Evolutionary conservation across 2,888 invertebrate species (phyloP).

Genomic region (Zeuzera pyrina): DNA sequence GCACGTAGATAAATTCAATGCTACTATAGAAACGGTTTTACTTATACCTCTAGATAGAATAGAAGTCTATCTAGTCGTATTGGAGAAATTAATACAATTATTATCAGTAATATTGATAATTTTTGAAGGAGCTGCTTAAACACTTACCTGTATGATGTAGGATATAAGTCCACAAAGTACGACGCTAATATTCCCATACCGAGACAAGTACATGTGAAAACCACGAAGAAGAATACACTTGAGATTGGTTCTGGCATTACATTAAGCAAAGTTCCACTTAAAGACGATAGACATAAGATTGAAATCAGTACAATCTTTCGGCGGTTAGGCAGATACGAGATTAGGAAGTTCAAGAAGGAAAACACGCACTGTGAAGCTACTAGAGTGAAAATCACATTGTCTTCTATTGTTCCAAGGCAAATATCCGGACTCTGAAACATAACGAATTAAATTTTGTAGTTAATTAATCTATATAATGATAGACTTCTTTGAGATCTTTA

Average conservation of each 20-base stretch:
- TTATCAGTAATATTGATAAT: no score
- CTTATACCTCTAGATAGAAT: no score
- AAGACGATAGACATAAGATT: slow-evolving; percentile 63
- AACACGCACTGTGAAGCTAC: slow-evolving; percentile 77
- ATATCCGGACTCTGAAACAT: slow-evolving; percentile 38
- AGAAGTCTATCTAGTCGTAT: no score
- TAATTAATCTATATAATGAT: no score
- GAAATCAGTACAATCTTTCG: slow-evolving; percentile 66
- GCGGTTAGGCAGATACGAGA: slow-evolving; percentile 66
- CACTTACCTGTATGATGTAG: slow-evolving; percentile 53
- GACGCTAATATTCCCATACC: slow-evolving; percentile 62
- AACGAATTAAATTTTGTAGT: not conserved
- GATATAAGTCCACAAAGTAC: slow-evolving; percentile 59
- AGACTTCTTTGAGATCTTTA: no score
- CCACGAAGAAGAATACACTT: slow-evolving; percentile 51
- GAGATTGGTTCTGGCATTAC: slow-evolving; percentile 53
- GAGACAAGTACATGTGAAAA: slow-evolving; percentile 55
- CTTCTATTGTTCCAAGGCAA: slow-evolving; percentile 70
- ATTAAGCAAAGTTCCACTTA: slow-evolving; percentile 60
- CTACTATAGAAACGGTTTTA: no score
- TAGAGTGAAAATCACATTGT: slow-evolving; percentile 75
- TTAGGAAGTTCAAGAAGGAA: slow-evolving; percentile 72
- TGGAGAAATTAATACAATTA: no score
- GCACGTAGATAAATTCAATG: no score
- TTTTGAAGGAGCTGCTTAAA: no score